Evolutionary conservation across 2,113 vertebrate species (phyloP).

Genomic region (Cyprinodon variegatus): DNA sequence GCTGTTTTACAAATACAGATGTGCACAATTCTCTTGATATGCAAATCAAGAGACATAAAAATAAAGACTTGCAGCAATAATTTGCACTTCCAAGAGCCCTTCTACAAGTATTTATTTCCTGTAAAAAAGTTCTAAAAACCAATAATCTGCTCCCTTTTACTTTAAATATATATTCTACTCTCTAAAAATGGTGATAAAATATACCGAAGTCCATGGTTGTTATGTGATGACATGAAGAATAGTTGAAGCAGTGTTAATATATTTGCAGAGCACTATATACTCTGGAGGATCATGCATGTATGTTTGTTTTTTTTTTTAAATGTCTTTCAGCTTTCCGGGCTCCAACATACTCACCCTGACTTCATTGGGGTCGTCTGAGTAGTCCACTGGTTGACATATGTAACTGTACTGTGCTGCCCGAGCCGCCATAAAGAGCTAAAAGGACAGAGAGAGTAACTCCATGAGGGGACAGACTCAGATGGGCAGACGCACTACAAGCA

Average conservation of each 20-base stretch:
- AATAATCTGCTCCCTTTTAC: too few species aligned
- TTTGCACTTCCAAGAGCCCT: too few species aligned
- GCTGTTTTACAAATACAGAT: background rate
- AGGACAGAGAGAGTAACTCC: conserved; percentile 15
- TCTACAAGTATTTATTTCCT: too few species aligned
- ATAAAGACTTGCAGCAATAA: too few species aligned
- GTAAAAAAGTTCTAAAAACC: too few species aligned
- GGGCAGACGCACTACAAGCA: background rate
- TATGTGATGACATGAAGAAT: background rate
- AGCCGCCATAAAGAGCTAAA: conserved; percentile 92
- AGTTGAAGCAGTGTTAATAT: too few species aligned
- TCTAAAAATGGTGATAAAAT: too few species aligned
- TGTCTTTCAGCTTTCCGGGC: background rate
- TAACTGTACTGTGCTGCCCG: conserved; percentile 96
- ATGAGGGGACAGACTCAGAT: background rate
- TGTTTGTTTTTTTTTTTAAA: background rate
- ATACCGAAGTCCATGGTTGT: too few species aligned
- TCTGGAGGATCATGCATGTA: background rate
- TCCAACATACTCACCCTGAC: conserved; percentile 89
- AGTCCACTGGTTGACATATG: conserved; percentile 94
- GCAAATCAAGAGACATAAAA: too few species aligned
- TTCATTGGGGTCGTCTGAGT: conserved; percentile 96
- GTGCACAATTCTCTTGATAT: too few species aligned
- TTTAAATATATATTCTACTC: too few species aligned
- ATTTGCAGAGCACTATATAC: too few species aligned